Percentiles rank a stretch among this genome's conserved stretches.
Conservation (phyloP, 2,113 vertebrate genomes). For the Mellivora capensis region DNA sequence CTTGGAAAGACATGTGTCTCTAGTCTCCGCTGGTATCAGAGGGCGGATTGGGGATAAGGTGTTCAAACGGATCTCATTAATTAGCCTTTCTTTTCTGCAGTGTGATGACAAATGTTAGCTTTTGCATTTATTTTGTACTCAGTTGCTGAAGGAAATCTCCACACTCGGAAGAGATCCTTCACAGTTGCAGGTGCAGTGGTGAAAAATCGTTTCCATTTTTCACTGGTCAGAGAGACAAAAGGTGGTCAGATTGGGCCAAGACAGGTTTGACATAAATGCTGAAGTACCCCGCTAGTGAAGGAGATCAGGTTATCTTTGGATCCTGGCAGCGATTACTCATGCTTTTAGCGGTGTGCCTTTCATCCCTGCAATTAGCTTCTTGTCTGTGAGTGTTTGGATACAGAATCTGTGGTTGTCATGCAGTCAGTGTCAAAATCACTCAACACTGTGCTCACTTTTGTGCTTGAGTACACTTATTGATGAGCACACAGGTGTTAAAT, state of each 20-base stretch:
- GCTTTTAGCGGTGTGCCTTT: slow-evolving; percentile 28
- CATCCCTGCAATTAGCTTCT: slow-evolving; percentile 56
- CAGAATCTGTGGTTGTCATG: slow-evolving; percentile 44
- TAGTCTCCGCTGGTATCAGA: background rate
- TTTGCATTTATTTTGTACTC: slow-evolving; percentile 1
- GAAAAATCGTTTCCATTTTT: background rate
- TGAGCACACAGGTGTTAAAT: slow-evolving; percentile 75
- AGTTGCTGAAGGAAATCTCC: background rate
- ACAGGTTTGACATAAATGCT: background rate
- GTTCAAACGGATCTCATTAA: background rate
- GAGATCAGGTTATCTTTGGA: background rate
- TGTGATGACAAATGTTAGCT: background rate
- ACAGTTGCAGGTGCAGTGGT: background rate
- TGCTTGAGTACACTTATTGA: slow-evolving; percentile 70
- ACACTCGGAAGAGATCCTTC: background rate
- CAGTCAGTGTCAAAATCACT: slow-evolving; percentile 58
- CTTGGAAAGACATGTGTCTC: background rate
- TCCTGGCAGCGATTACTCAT: background rate
- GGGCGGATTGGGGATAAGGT: background rate
- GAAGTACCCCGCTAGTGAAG: background rate
- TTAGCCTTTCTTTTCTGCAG: slow-evolving; percentile 8
- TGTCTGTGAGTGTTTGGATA: slow-evolving; percentile 55
- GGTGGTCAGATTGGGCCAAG: background rate
- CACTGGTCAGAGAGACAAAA: background rate
- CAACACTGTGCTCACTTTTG: slow-evolving; percentile 70